Base-by-base conservation (phyloP, 2,113 vertebrate species). In the Leptocoma aspasia region DNA sequence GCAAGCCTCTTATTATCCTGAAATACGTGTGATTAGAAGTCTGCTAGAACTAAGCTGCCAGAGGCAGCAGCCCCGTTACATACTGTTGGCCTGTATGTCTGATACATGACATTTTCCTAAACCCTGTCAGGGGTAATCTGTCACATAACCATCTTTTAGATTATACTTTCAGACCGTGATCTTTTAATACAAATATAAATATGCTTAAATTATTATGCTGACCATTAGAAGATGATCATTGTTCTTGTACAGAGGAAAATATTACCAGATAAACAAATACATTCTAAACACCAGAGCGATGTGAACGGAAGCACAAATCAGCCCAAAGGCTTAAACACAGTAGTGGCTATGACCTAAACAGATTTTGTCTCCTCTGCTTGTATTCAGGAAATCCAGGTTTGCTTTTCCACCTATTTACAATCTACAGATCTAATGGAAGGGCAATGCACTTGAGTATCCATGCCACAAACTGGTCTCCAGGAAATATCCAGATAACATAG, bases 11-110 rank as follows among this genome's bases (percentile, higher is more conserved):
- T 85, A 85, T 60, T 61, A 59, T 81, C 44, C 53, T 68, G 53
- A 87, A 96, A 91, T 84, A 76, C 69, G 76, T 1, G 2, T 60
- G 77, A 71, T 76, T 87, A 86, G 59, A 91, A 91, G 89, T 91
- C 59, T 94, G 75, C 78, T 87, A 85, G 66, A 89, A 92, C 73
- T 85, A 92, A 85, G 84, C 33, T 92, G 78, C 84, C 91, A 94
- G 53, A 87, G 89, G 84, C 86, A 85, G 81, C 84, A 95, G 87
- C 80, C 75, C 87, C 1, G 1, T 87, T 94, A 33, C 61, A 57
- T 79, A 76, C 23, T 79, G n/a, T 82, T 91, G 87, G 78, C 35
- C 82, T 90, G 30, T 59, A 17, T 76, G 82, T 90, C 84, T 91
- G 63, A 95, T 76, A 82, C 0, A 0, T 87, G 89, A 86, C 87